phyloP scores from a whole-genome alignment of 1,140 invertebrate species.

The Stegodyphus dumicola region DNA sequence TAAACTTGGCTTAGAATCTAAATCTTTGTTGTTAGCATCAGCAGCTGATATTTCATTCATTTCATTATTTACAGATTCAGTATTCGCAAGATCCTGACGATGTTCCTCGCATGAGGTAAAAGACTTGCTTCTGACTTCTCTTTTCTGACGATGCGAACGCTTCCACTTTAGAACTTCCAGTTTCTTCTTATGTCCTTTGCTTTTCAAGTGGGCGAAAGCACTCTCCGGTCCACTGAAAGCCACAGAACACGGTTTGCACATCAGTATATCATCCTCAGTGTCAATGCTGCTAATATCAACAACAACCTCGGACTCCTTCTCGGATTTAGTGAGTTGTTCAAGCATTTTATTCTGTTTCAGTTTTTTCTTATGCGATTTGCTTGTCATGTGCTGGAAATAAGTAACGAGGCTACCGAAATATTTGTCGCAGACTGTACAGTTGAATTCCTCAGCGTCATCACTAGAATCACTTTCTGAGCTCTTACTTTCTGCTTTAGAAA shows the following conservation, averaged over 20 bases:
- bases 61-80: too few relatives aligned
- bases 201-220: background rate
- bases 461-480: background rate
- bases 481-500: background rate
- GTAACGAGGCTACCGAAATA: background rate
- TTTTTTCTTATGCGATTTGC: background rate
- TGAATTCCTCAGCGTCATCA: background rate
- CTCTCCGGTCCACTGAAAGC: constrained; percentile 1
- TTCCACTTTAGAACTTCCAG: background rate
- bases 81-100: too few relatives aligned
- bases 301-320: background rate
- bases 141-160: too few relatives aligned
- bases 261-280: background rate
- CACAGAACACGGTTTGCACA: background rate
- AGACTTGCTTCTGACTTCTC: too few relatives aligned
- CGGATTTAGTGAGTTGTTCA: background rate
- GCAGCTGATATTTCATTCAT: too few relatives aligned
- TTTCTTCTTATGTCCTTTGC: background rate
- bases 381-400: background rate
- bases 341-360: background rate
- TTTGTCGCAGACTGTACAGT: background rate
- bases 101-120: too few relatives aligned
- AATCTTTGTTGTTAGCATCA: too few relatives aligned
- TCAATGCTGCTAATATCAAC: background rate
- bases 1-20: too few relatives aligned